Percentiles rank a stretch among this genome's conserved stretches.
Evolutionary conservation across 2,113 vertebrate species (phyloP).

Genomic region (Melanerpes aurifrons): DNA sequence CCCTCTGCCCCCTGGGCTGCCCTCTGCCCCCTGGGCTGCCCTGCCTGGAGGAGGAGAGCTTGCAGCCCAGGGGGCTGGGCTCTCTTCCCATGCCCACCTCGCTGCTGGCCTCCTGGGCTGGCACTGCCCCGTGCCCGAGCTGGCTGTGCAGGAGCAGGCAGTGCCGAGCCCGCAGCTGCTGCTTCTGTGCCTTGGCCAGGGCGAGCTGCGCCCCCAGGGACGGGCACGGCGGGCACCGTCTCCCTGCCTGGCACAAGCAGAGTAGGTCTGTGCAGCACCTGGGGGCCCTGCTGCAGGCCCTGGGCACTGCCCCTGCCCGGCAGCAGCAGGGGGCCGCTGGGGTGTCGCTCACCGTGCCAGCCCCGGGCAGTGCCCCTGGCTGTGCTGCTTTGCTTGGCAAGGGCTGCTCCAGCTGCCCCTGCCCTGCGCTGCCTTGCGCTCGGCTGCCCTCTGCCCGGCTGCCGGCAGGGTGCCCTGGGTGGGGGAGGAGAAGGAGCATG

Average conservation of each 20-base stretch:
- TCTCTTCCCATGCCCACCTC: not conserved
- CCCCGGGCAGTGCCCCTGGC: accelerated
- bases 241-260: not conserved
- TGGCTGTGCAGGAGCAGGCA: conserved; percentile 78
- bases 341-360: not conserved
- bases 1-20: not conserved
- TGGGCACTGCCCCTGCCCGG: not conserved
- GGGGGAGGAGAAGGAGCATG: not conserved
- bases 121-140: conserved; percentile 54
- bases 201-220: conserved; percentile 70
- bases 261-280: accelerated
- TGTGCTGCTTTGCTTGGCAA: accelerated
- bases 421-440: accelerated
- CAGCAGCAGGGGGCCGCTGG: not conserved
- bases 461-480: accelerated
- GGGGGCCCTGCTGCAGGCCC: not conserved
- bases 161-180: conserved; percentile 77
- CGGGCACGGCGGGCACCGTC: not conserved
- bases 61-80: not conserved
- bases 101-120: conserved; percentile 41
- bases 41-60: not conserved
- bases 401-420: not conserved
- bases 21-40: not conserved
- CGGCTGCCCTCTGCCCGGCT: accelerated
- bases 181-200: conserved; percentile 75